Evolutionary conservation across 2,113 vertebrate genomes (phyloP).

Genomic region (Peromyscus polionotus): DNA sequence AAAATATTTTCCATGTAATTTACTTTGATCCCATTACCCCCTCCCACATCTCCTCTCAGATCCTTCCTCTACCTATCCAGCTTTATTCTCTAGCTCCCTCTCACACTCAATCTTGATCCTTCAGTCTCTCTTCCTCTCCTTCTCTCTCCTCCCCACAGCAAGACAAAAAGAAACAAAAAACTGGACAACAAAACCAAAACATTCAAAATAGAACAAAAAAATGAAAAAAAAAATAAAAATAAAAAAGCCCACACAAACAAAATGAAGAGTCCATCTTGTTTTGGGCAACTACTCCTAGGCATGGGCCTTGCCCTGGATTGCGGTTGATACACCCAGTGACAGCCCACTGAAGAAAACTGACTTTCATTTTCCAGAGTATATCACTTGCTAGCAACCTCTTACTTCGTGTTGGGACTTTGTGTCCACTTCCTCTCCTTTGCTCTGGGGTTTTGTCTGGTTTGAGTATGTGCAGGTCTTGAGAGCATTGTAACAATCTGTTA

Average conservation of each 20-base stretch:
- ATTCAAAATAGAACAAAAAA: not conserved
- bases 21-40: not conserved
- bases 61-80: not conserved
- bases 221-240: no score
- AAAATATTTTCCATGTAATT: not conserved
- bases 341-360: not conserved
- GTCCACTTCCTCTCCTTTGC: not conserved
- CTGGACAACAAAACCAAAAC: not conserved
- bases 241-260: not conserved
- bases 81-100: not conserved
- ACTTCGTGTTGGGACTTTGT: not conserved
- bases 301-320: not conserved
- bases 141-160: accelerated
- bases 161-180: not conserved
- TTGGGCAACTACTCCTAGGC: not conserved
- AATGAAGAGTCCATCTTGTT: not conserved
- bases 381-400: not conserved
- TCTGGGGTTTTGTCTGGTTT: not conserved
- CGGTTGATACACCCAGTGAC: not conserved
- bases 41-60: not conserved
- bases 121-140: not conserved
- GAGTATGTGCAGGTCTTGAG: not conserved
- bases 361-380: not conserved
- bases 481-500: not conserved
- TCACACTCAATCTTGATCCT: not conserved